Evolutionary conservation across 2,888 invertebrate species (phyloP).

Genomic region (Criorhina ranunculi): DNA sequence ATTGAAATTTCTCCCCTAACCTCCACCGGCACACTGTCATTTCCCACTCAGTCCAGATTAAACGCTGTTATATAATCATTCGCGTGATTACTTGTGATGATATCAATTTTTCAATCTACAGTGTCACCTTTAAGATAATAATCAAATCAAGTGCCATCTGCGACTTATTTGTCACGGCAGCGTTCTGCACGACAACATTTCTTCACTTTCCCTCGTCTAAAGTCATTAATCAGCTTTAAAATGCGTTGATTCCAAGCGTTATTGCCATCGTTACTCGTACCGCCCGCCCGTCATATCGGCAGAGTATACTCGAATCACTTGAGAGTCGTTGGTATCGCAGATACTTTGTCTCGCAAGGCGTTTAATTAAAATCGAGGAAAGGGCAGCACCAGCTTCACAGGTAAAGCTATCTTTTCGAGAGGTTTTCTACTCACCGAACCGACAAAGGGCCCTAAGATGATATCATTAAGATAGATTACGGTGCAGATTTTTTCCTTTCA

Average conservation of each 20-base stretch:
- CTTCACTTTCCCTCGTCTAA: slow-evolving; percentile 25
- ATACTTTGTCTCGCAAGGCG: slow-evolving; percentile 29
- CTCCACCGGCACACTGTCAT: neutral
- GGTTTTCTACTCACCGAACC: slow-evolving; percentile 55
- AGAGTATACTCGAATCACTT: slow-evolving; percentile 17
- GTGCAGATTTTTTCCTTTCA: slow-evolving; percentile 51
- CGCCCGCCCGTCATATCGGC: neutral
- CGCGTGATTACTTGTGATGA: slow-evolving; percentile 21
- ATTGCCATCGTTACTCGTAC: neutral
- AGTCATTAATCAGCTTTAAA: slow-evolving; percentile 71
- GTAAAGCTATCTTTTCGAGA: slow-evolving; percentile 37
- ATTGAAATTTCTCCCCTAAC: neutral
- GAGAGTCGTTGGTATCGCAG: slow-evolving; percentile 27
- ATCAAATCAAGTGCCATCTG: slow-evolving; percentile 45
- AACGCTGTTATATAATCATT: slow-evolving; percentile 28
- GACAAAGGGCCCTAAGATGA: slow-evolving; percentile 60
- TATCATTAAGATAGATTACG: slow-evolving; percentile 74
- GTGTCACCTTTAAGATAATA: slow-evolving; percentile 31
- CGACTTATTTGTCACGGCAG: slow-evolving; percentile 55
- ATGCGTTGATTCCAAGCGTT: slow-evolving; percentile 42
- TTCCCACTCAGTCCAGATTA: neutral
- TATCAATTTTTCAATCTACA: slow-evolving; percentile 30
- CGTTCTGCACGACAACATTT: slow-evolving; percentile 9
- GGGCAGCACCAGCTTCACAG: neutral
- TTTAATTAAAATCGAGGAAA: slow-evolving; percentile 65